Base-by-base conservation (phyloP, 2,888 invertebrate species). In the Lottia gigantea region DNA sequence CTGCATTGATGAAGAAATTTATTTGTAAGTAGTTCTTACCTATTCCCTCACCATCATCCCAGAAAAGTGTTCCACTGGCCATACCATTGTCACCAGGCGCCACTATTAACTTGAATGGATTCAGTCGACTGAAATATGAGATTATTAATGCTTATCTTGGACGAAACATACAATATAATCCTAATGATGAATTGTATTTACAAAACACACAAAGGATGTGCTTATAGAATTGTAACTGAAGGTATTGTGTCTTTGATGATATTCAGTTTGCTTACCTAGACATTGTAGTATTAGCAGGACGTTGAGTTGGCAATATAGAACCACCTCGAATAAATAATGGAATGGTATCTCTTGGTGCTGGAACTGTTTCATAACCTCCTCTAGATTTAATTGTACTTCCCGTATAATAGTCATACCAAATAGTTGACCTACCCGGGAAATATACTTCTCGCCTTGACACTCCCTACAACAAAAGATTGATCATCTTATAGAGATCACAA, bases 11-110 rank as follows among this genome's bases (percentile, higher is more conserved):
- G n/a, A n/a, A n/a, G 31, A 31, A 31, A 31, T 31, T 40, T 4
- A 11, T 40, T 6, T 40, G 2, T 11, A 40, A 8, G 6, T 40
- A 40, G 40, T 40, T 40, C 67, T 23, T 71, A 78, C 78, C 77
- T 45, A 78, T 69, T 19, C 76, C 73, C 25, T 74, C 78, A 12
- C 82, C 82, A 81, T 95, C 94, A 85, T 95, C 95, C 94, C 94
- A 95, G 89, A 92, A 95, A 0, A 95, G 89, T 65, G 92, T 90
- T 1, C 95, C 95, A 1, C 80, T 80, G 3, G 89, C 82, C 0
- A 67, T 68, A 23, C 75, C 77, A 49, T 93, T 93, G 26, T 81
- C 83, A 0, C 71, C 64, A 12, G 92, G 90, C 0, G 91, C 92
- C 0, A 92, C 92, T 12, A 93, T 83, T 55, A 95, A 89, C 78